Percentiles rank a stretch among this genome's conserved stretches.
These are phyloP conservation scores for Ictalurus furcatus DNA, from an alignment of 2,113 vertebrate species.

Conservation along the genomic window DNA sequence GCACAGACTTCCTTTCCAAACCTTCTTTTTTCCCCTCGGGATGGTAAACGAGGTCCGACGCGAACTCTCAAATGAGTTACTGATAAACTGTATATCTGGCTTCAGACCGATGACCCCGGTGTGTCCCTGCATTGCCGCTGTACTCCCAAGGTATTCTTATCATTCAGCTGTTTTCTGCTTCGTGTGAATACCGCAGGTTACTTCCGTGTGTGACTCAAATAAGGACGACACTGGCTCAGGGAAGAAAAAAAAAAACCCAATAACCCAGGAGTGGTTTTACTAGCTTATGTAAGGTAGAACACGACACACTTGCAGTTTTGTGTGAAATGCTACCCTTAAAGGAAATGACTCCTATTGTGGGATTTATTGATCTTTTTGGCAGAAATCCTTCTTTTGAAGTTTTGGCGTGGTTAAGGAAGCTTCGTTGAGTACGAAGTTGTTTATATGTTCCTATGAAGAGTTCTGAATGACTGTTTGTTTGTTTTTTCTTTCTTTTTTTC, in stretches of 20 bases:
- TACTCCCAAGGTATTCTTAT: not conserved
- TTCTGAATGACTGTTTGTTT: not conserved
- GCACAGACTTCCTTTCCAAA: not conserved
- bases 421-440: not conserved
- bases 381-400: not conserved
- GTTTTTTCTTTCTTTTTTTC: not conserved
- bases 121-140: not conserved
- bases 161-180: not conserved
- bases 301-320: not conserved
- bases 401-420: not conserved
- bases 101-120: not conserved
- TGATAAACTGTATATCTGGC: not conserved
- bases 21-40: not conserved
- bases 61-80: not conserved
- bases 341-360: not conserved
- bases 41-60: not conserved
- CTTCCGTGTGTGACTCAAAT: constrained; percentile 40
- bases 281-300: not conserved
- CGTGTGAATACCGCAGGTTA: not conserved
- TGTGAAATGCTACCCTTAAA: not conserved
- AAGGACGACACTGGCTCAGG: not conserved
- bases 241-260: too few species aligned
- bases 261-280: not conserved
- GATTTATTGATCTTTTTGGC: not conserved
- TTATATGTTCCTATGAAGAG: not conserved